Base-by-base conservation (phyloP, 2,797 vertebrate genomes). In the Premnoplex brunnescens region DNA sequence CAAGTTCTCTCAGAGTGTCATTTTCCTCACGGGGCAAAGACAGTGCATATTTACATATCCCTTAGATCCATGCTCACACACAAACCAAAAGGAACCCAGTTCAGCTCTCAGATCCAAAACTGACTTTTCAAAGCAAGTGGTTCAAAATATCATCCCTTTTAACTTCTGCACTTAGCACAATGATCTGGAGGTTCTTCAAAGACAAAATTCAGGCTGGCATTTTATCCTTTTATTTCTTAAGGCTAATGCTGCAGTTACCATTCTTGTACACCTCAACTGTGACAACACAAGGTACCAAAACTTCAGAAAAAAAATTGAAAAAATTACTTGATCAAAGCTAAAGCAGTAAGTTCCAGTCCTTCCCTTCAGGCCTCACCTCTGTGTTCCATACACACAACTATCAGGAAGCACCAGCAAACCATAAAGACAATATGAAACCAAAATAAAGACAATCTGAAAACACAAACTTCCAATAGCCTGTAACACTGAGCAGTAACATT, bases 401-500 rank as follows among this genome's bases (percentile, higher is more conserved):
- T 4, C 60, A 73, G 28, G 36, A 91, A 90, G 21, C 14, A 6
- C 5, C 68, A 75, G 34, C 44, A 90, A 90, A 91, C 24, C 51
- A 14, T 7, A 41, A 51, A 56, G 55, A 78, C 8, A 63, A 39
- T 6, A 46, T 36, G 37, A 56, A 94, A 87, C n/a, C n/a, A n/a
- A n/a, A n/a, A 14, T 7, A 41, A 51, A 56, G 55, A 78, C 8
- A 63, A 39, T 6, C 49, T 36, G 37, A 56, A 94, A 87, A 74
- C 4, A 14, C 0, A 0, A 85, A 46, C 63, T 39, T 79, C 18
- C 44, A 76, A 9, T 2, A 69, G 23, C 17, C 58, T 23, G 2
- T 27, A 69, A 49, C 48, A 49, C 1, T 24, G 28, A 71, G 19
- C 52, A 54, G 22, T 15, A 37, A 80, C 8, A 55, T 11, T 59